Base-by-base conservation (phyloP, 1,140 invertebrate species). In the Littorina saxatilis region DNA sequence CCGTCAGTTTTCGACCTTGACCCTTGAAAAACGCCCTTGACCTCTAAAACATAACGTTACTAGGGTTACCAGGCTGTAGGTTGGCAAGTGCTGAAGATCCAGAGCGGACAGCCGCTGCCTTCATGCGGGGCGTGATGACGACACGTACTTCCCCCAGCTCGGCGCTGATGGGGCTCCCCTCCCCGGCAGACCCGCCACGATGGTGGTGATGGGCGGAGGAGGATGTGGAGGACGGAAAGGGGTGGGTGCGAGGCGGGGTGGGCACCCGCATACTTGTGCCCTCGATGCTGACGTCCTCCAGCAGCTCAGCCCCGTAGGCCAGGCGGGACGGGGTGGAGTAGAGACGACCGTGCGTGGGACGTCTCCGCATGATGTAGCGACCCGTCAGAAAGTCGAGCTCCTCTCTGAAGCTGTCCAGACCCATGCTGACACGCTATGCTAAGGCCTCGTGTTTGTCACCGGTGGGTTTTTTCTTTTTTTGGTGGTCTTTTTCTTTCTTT, bases 331-430 rank as follows among this genome's bases (percentile, higher is more conserved):
- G 35, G 35, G 35, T 66, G 37, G 55, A 39, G 55, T 35, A 40
- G 23, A 78, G 35, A 17, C 58, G 76, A 20, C 55, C 58, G 58
- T 66, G 76, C 1, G 29, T 29, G 55, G 76, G 76, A 9, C 76
- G 76, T 1, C 58, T 43, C 52, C 58, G 32, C 55, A 66, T 40
- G 76, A 58, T 29, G 76, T 78, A 78, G 55, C 76, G 76, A 32
- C 76, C 76, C 35, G 76, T 78, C 35, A 78, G 37, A n/a, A 63
- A 78, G 37, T 78, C 76, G 32, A 78, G 76, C 58, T 78, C 76
- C 76, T 39, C 55, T n/a, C 66, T 43, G n/a, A 78, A 39, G 20
- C 32, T 39, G 23, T 61, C 39, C 55, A 66, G 55, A n/a, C 35
- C 76, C 76, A 78, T 78, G 55, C 7, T n/a, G 73, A 13, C 43